Conservation (phyloP, 2,797 vertebrate species). For the Rhinichthys osculus region DNA sequence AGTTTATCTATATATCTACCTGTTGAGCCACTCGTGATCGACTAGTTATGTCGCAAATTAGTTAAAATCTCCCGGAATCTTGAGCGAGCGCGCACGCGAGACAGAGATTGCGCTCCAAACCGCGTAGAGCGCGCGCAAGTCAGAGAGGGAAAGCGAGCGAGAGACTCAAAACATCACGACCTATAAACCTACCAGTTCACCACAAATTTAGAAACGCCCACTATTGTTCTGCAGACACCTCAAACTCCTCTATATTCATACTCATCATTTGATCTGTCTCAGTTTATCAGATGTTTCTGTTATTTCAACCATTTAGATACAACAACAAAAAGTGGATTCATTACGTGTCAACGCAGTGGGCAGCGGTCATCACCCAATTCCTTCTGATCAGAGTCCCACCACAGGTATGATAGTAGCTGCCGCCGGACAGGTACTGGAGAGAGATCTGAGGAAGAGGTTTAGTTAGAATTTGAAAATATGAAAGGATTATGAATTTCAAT, state of each 20-base stretch:
- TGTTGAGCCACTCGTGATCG: too few relatives aligned
- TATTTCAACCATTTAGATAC: background rate
- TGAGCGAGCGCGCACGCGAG: too few relatives aligned
- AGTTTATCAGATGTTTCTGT: background rate
- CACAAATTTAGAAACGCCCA: background rate
- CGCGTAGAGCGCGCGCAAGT: too few relatives aligned
- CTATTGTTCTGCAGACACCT: background rate
- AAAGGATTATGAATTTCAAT: background rate
- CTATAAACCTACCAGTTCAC: too few relatives aligned
- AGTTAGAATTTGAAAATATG: background rate
- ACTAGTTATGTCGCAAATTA: too few relatives aligned
- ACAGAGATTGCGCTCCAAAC: too few relatives aligned
- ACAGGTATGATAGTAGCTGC: constrained; percentile 84
- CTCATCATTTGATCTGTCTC: background rate
- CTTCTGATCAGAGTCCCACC: constrained; percentile 85
- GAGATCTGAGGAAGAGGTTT: constrained; percentile 78
- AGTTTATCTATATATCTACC: too few relatives aligned
- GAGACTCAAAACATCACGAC: too few relatives aligned
- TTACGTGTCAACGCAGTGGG: constrained; percentile 87
- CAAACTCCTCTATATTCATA: background rate
- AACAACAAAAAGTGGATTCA: background rate
- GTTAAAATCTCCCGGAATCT: too few relatives aligned
- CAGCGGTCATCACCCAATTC: constrained; percentile 89
- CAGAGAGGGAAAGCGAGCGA: too few relatives aligned
- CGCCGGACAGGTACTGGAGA: constrained; percentile 80